A percentile compares a stretch with the other conserved stretches of the same genome.
These are phyloP conservation scores for Sebastiscus albofasciatus DNA, from an alignment of 2,797 vertebrate genomes.

Conservation along the genomic window DNA sequence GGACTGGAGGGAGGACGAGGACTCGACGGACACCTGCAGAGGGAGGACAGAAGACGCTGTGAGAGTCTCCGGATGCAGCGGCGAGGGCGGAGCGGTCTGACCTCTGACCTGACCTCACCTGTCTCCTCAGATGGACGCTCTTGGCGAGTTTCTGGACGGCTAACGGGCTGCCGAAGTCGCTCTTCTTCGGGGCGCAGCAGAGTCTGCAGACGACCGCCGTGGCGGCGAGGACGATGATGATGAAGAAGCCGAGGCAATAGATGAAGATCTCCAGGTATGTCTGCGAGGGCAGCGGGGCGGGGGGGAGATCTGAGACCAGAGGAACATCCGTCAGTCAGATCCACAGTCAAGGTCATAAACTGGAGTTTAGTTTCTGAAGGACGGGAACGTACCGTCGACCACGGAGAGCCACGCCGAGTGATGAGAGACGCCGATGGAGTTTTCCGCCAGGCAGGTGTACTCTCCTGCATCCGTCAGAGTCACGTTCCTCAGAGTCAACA, in stretches of 20 bases:
- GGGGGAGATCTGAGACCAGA: conserved; percentile 57
- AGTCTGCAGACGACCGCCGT: conserved; percentile 88
- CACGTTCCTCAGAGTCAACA: conserved; percentile 91
- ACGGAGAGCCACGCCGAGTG: conserved; percentile 96
- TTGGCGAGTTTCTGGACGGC: conserved; percentile 92
- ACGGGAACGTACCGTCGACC: conserved; percentile 84
- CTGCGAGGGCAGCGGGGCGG: conserved; percentile 66
- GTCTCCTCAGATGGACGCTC: conserved; percentile 92
- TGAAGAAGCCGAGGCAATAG: conserved; percentile 91
- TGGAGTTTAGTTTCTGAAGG: not conserved
- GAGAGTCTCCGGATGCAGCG: too few species aligned
- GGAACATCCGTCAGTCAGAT: not conserved
- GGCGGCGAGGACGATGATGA: conserved; percentile 88
- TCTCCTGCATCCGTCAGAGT: conserved; percentile 89
- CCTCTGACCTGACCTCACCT: conserved; percentile 80
- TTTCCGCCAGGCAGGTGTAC: conserved; percentile 94
- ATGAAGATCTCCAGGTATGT: conserved; percentile 93
- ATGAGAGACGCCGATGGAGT: conserved; percentile 92
- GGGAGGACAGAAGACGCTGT: not conserved
- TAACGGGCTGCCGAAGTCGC: conserved; percentile 87
- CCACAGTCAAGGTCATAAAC: rapidly evolving
- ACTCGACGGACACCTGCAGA: conserved; percentile 89
- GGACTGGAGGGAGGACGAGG: conserved; percentile 89
- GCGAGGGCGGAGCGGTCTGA: too few species aligned
- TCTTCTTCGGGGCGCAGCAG: conserved; percentile 90